Percentiles rank a stretch among this genome's conserved stretches.
These are phyloP conservation scores for Antheraea assamensis DNA, from an alignment of 2,888 invertebrate genomes.

Conservation along the genomic window DNA sequence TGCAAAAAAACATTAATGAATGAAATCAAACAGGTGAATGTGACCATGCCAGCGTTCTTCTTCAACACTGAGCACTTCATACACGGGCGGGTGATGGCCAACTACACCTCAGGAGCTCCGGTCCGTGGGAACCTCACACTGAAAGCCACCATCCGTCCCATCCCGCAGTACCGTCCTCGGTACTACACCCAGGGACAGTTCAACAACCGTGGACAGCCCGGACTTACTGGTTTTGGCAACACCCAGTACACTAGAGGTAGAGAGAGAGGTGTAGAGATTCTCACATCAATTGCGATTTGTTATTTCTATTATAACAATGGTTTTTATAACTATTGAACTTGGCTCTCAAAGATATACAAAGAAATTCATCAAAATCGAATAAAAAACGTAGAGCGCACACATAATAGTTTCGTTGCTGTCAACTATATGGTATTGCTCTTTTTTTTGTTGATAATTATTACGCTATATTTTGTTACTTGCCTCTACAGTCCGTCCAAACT, in stretches of 20 bases:
- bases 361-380: no score
- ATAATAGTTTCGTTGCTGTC: no score
- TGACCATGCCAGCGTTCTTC: slow-evolving; percentile 97
- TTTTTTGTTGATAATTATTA: no score
- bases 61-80: slow-evolving; percentile 93
- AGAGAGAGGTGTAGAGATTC: no score
- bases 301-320: no score
- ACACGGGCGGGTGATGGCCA: slow-evolving; percentile 94
- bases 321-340: no score
- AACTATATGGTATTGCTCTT: no score
- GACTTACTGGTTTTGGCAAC: slow-evolving; percentile 44
- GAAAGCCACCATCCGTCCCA: slow-evolving; percentile 88
- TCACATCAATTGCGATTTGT: no score
- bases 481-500: slow-evolving; percentile 64
- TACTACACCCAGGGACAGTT: slow-evolving; percentile 71
- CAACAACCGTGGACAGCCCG: slow-evolving; percentile 77
- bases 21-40: slow-evolving; percentile 86
- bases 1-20: not conserved
- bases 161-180: slow-evolving; percentile 82
- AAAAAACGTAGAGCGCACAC: no score
- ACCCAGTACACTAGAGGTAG: slow-evolving; percentile 70
- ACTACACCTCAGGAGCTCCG: slow-evolving; percentile 97
- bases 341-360: no score
- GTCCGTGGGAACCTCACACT: slow-evolving; percentile 94
- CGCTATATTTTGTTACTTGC: not conserved